Conservation (phyloP, 2,113 vertebrate species). For the Paramormyrops kingsleyae region DNA sequence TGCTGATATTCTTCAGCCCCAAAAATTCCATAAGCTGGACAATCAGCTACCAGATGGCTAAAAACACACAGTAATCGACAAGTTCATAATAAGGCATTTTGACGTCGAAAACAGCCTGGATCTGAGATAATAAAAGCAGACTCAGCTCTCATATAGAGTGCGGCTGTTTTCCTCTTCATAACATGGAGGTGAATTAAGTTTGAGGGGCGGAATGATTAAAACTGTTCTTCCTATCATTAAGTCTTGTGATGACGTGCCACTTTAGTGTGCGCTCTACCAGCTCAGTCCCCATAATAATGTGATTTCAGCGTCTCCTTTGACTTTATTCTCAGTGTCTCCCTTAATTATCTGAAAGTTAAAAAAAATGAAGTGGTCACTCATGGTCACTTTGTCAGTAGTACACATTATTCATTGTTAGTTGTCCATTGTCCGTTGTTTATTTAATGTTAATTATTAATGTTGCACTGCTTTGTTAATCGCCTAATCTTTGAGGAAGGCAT, state of each 20-base stretch:
- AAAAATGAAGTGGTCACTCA: background rate
- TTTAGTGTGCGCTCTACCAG: background rate
- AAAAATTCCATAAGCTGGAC: background rate
- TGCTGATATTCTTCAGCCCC: conserved; percentile 17
- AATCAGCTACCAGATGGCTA: background rate
- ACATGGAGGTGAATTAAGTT: background rate
- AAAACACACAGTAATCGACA: background rate
- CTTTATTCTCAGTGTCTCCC: no score
- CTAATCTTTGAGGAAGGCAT: no score
- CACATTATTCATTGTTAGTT: no score
- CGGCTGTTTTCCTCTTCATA: background rate
- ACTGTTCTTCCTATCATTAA: background rate
- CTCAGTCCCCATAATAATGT: background rate
- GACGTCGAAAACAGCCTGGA: background rate
- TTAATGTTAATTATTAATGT: no score
- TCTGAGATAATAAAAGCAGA: background rate
- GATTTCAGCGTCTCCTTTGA: no score
- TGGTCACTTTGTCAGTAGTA: no score
- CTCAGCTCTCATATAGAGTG: background rate
- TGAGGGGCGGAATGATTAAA: background rate
- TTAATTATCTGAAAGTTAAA: background rate
- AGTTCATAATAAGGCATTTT: background rate
- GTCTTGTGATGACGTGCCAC: background rate
- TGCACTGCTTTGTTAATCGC: no score
- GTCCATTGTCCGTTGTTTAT: no score